Percentiles rank a stretch among this genome's conserved stretches.
phyloP scores from a whole-genome alignment of 2,113 vertebrate species.

The Dolichotis patagonum region DNA sequence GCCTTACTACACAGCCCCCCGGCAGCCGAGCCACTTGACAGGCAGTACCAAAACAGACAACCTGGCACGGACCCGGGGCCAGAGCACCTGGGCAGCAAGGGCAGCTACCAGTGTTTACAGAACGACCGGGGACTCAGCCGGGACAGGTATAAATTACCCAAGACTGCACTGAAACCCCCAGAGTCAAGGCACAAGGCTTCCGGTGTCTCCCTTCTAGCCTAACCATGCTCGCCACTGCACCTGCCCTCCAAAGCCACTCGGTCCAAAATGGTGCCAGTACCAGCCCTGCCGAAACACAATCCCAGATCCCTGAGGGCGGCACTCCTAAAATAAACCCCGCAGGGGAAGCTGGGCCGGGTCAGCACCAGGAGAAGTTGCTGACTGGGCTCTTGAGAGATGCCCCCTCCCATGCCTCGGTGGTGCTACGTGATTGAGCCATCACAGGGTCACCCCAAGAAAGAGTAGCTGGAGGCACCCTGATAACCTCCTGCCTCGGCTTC shows the following conservation, averaged over 20 bases:
- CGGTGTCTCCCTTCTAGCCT: neutral
- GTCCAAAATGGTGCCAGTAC: slow-evolving; percentile 63
- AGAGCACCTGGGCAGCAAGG: slow-evolving; percentile 81
- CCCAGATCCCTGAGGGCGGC: neutral
- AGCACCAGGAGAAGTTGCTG: slow-evolving; percentile 25
- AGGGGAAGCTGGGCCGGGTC: neutral
- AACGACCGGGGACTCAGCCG: slow-evolving; percentile 86
- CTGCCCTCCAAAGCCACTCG: slow-evolving; percentile 12
- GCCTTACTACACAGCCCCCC: slow-evolving; percentile 70
- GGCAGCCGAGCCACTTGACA: slow-evolving; percentile 65
- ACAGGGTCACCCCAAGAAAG: neutral
- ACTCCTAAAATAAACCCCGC: slow-evolving; percentile 9
- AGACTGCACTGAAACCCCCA: slow-evolving; percentile 61
- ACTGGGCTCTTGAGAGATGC: neutral
- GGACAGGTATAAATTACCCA: slow-evolving; percentile 82
- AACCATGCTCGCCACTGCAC: neutral
- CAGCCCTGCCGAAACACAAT: slow-evolving; percentile 8
- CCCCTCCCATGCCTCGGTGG: neutral
- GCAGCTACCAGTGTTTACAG: slow-evolving; percentile 92
- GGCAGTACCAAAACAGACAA: slow-evolving; percentile 90
- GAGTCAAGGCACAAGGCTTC: slow-evolving; percentile 34
- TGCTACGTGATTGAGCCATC: neutral
- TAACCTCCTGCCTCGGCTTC: neutral
- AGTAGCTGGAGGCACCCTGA: neutral
- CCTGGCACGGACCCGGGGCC: slow-evolving; percentile 84